Conservation (phyloP, 2,888 invertebrate genomes). For the Gymnosoma rotundatum region DNA sequence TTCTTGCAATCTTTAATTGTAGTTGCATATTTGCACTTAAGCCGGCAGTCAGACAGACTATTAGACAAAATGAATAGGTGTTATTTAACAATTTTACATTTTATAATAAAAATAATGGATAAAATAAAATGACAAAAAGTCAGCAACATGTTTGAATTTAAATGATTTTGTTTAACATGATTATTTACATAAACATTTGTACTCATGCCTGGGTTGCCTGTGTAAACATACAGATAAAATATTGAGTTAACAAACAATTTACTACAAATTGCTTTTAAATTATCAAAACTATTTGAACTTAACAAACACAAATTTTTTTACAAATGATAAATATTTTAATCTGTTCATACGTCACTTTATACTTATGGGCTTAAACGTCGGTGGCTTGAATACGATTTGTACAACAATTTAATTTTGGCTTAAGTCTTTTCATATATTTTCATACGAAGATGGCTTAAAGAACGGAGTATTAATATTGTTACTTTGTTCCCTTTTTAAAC, state of each 20-base stretch:
- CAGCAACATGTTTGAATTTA: conserved; percentile 40
- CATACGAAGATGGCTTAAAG: too few species aligned
- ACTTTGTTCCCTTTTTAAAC: too few species aligned
- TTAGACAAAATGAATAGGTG: background rate
- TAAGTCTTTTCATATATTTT: too few species aligned
- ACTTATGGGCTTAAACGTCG: conserved; percentile 4
- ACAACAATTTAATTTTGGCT: background rate
- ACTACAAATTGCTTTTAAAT: conserved; percentile 60
- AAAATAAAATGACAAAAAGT: background rate
- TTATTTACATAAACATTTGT: conserved; percentile 36
- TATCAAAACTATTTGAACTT: conserved; percentile 19
- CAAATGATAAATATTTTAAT: conserved; percentile 51
- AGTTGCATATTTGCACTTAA: conserved; percentile 19
- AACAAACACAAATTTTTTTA: conserved; percentile 8
- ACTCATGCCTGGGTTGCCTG: background rate
- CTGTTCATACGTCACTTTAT: conserved; percentile 36
- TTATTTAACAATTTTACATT: background rate
- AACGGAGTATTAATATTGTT: too few species aligned
- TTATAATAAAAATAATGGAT: conserved; percentile 17
- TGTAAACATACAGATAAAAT: conserved; percentile 30
- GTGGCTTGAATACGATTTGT: conserved; percentile 9
- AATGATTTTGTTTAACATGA: conserved; percentile 59
- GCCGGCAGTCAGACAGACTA: conserved; percentile 1
- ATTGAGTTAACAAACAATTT: conserved; percentile 60
- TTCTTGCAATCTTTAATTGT: conserved; percentile 12